Evolutionary conservation across 1,140 invertebrate genomes (phyloP).

Genomic region (Tetranychus cinnabarinus): DNA sequence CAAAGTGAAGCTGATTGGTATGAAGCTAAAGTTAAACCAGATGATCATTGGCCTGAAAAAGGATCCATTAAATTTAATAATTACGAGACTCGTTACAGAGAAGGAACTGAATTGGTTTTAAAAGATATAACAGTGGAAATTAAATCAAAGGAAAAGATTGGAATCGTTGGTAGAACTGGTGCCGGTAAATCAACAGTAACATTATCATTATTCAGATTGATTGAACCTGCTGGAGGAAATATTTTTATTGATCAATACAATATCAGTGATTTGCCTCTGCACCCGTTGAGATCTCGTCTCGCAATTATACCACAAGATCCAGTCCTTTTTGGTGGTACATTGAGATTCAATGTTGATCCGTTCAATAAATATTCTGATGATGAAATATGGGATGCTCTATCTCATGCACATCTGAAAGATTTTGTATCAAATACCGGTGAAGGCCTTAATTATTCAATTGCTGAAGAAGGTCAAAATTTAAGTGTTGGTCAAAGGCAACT

Average conservation of each 20-base stretch:
- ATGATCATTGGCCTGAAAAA: neutral
- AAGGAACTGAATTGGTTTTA: neutral
- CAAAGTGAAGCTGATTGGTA: slow-evolving; percentile 10
- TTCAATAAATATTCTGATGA: slow-evolving; percentile 10
- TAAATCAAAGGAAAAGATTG: neutral
- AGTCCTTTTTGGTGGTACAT: slow-evolving; percentile 27
- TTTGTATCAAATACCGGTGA: slow-evolving; percentile 7
- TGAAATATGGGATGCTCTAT: slow-evolving; percentile 13
- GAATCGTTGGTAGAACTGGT: slow-evolving; percentile 4
- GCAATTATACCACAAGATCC: slow-evolving; percentile 68
- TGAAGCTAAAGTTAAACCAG: too few relatives aligned
- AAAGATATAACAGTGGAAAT: neutral
- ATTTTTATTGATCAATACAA: slow-evolving; percentile 79
- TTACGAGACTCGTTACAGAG: neutral
- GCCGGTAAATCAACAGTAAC: slow-evolving; percentile 31
- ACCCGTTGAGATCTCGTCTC: slow-evolving; percentile 52
- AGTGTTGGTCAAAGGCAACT: slow-evolving; percentile 9
- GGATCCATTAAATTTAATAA: neutral
- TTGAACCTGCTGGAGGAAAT: slow-evolving; percentile 31
- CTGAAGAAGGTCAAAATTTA: slow-evolving; percentile 10
- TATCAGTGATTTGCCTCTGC: slow-evolving; percentile 61
- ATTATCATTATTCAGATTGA: slow-evolving; percentile 28
- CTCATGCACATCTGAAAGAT: slow-evolving; percentile 13
- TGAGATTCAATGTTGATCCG: slow-evolving; percentile 22
- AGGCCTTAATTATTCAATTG: slow-evolving; percentile 8